Evolutionary conservation across 2,888 invertebrate species (phyloP).

Genomic region (Cybosia mesomella): DNA sequence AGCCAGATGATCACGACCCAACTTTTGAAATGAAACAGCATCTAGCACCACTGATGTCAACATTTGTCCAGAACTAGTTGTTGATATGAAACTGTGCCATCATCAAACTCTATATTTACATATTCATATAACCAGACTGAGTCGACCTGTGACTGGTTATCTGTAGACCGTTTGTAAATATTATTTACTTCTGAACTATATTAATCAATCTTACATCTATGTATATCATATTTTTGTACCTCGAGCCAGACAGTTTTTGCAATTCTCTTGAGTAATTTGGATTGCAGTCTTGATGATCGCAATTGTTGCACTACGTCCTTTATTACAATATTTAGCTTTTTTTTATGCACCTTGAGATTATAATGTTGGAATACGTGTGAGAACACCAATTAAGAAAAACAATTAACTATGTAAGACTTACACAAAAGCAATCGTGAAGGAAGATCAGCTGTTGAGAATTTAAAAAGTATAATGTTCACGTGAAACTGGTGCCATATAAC

Average conservation of each 20-base stretch:
- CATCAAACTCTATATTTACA: constrained; percentile 49
- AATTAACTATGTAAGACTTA: constrained; percentile 9
- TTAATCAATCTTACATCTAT: background rate
- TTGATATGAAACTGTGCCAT: constrained; percentile 29
- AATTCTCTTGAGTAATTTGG: constrained; percentile 12
- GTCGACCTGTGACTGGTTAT: constrained; percentile 32
- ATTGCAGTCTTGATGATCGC: background rate
- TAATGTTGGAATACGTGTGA: constrained; percentile 15
- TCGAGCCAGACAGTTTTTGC: background rate
- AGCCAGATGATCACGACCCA: background rate
- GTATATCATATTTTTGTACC: constrained; percentile 5
- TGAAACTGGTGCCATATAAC: constrained; percentile 34
- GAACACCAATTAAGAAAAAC: constrained; percentile 15
- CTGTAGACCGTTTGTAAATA: constrained; percentile 10
- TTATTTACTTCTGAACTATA: background rate
- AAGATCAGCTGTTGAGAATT: background rate
- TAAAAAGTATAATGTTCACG: constrained; percentile 12
- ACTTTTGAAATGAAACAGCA: constrained; percentile 20
- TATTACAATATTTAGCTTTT: background rate
- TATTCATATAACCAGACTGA: constrained; percentile 38
- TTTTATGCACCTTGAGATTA: constrained; percentile 7
- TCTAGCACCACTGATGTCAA: constrained; percentile 36
- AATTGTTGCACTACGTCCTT: background rate
- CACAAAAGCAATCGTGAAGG: background rate
- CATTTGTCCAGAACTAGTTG: constrained; percentile 15